A percentile compares a stretch with the other conserved stretches of the same genome.
Evolutionary conservation across 2,888 invertebrate genomes (phyloP).

Genomic region (Heliothis peltigera): DNA sequence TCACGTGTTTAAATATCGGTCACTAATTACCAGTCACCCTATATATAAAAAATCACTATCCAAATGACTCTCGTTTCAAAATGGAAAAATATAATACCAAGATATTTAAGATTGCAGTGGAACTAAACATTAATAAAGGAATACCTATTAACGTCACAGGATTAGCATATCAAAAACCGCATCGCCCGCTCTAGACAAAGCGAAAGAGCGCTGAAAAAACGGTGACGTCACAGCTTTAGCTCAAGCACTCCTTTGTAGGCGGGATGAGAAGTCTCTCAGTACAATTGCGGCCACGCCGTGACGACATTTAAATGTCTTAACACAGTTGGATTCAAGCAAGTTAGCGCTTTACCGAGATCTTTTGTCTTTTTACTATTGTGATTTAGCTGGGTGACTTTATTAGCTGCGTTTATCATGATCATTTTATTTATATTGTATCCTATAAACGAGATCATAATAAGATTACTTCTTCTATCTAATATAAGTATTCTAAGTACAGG

Average conservation of each 20-base stretch:
- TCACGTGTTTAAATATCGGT: too few relatives aligned
- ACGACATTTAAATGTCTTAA: conserved; percentile 22
- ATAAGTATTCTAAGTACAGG: too few relatives aligned
- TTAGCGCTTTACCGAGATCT: neutral
- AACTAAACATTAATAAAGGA: conserved; percentile 12
- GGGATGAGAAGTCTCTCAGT: neutral
- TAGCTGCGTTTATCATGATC: neutral
- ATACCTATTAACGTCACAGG: conserved; percentile 15
- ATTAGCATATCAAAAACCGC: conserved; percentile 60
- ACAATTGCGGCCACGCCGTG: neutral
- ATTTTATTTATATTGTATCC: too few relatives aligned
- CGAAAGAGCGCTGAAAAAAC: conserved; percentile 28
- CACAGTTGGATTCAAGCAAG: conserved; percentile 15
- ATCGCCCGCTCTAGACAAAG: conserved; percentile 30
- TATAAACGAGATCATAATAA: too few relatives aligned
- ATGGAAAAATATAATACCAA: neutral
- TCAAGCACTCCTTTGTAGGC: conserved; percentile 5
- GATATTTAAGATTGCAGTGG: neutral
- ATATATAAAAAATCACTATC: too few relatives aligned
- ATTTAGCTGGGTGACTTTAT: neutral
- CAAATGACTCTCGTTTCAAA: too few relatives aligned
- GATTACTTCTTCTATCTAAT: too few relatives aligned
- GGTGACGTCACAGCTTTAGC: neutral
- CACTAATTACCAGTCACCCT: too few relatives aligned
- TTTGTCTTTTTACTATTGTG: neutral